Evolutionary conservation across 2,113 vertebrate genomes (phyloP).

Genomic region (Upupa epops): DNA sequence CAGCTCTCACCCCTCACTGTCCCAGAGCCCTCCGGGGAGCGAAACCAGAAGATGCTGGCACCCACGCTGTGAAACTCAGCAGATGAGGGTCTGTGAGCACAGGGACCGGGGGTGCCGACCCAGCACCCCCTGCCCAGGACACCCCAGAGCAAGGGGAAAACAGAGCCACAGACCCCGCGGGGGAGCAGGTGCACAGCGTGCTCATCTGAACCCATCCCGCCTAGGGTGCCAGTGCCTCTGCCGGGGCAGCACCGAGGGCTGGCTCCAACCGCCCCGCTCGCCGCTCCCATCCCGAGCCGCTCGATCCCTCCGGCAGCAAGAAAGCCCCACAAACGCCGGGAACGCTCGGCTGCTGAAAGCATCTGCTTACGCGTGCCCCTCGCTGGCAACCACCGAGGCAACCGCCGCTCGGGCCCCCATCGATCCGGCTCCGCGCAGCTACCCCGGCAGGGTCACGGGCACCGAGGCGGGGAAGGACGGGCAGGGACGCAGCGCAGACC

Average conservation of each 20-base stretch:
- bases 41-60: not conserved
- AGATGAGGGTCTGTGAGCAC: not conserved
- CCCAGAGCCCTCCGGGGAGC: not conserved
- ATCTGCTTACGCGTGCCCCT: not conserved
- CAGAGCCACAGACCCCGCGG: too few species aligned
- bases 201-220: too few species aligned
- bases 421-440: not conserved
- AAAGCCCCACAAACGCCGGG: not conserved
- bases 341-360: not conserved
- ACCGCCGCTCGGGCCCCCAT: not conserved
- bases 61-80: not conserved
- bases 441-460: not conserved
- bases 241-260: not conserved
- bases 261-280: not conserved
- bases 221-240: too few species aligned
- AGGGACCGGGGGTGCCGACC: not conserved
- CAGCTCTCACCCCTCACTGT: fast-evolving
- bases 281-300: not conserved
- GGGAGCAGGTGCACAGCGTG: too few species aligned
- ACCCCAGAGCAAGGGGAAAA: too few species aligned
- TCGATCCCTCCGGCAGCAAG: not conserved
- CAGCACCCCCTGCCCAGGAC: too few species aligned
- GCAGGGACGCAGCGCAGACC: not conserved
- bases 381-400: not conserved
- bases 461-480: fast-evolving